Evolutionary conservation across 2,113 vertebrate genomes (phyloP).

Genomic region (Crotalus horridus): DNA sequence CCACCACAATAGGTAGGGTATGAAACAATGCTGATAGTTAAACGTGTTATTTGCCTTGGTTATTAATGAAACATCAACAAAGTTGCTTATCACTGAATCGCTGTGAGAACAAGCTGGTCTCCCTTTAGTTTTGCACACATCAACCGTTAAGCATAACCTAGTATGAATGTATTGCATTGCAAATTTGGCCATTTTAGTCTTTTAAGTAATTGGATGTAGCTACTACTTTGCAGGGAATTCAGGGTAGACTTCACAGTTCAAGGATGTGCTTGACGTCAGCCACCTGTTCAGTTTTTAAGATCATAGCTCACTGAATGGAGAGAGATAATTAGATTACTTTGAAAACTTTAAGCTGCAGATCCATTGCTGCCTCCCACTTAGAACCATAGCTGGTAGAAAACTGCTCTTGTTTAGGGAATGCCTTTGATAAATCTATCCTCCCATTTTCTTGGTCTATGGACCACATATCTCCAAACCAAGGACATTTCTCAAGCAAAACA

Average conservation of each 20-base stretch:
- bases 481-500: slow-evolving; percentile 45
- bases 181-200: neutral
- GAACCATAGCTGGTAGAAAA: neutral
- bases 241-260: neutral
- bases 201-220: neutral
- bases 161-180: neutral
- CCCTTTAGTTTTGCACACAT: neutral
- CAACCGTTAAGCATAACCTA: neutral
- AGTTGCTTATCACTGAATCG: neutral
- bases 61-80: neutral
- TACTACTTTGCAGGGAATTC: neutral
- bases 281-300: neutral
- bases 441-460: slow-evolving; percentile 41
- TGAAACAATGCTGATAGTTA: neutral
- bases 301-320: neutral
- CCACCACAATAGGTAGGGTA: neutral
- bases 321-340: neutral
- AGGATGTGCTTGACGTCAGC: neutral
- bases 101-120: neutral
- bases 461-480: slow-evolving; percentile 58
- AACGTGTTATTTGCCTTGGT: neutral
- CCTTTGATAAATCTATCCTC: slow-evolving; percentile 40
- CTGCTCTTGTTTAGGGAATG: neutral
- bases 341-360: rapidly evolving
- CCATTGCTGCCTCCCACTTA: neutral